Evolutionary conservation across 2,888 invertebrate genomes (phyloP).

Genomic region (Ormyrus rosae): DNA sequence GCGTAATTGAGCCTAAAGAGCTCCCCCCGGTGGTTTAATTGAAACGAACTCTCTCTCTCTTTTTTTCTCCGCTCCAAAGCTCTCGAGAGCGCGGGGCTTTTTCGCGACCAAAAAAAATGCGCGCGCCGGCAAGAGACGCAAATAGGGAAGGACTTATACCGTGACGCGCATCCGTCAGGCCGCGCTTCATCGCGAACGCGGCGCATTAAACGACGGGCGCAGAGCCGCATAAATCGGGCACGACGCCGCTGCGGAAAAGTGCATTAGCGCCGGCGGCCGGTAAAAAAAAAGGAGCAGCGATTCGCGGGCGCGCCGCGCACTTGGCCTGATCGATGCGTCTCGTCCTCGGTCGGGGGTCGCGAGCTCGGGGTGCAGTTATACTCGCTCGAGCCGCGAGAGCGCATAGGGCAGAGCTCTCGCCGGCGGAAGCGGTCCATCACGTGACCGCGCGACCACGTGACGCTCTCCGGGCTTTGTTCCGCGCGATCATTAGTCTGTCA

Average conservation of each 20-base stretch:
- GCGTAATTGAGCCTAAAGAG: too few relatives aligned
- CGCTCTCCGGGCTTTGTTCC: constrained; percentile 73
- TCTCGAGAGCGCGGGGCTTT: too few relatives aligned
- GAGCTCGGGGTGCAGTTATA: too few relatives aligned
- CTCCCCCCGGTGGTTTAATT: too few relatives aligned
- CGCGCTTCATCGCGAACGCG: constrained; percentile 30
- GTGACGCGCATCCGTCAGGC: neutral
- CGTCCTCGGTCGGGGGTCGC: constrained; percentile 56
- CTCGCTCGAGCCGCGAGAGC: too few relatives aligned
- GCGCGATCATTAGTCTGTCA: constrained; percentile 75
- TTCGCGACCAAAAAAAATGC: neutral
- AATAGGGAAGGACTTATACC: too few relatives aligned
- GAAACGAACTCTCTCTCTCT: too few relatives aligned
- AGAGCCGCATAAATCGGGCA: neutral
- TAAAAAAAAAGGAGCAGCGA: neutral
- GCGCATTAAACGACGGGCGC: neutral
- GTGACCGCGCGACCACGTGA: constrained; percentile 69
- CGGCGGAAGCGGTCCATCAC: constrained; percentile 75
- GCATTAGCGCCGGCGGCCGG: neutral
- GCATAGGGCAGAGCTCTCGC: constrained; percentile 18
- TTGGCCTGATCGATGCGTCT: constrained; percentile 57
- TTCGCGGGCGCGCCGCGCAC: neutral
- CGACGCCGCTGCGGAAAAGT: neutral
- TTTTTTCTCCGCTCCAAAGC: too few relatives aligned
- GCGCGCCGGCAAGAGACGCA: too few relatives aligned